Conservation (phyloP, 2,888 invertebrate species). For the Theretra japonica region DNA sequence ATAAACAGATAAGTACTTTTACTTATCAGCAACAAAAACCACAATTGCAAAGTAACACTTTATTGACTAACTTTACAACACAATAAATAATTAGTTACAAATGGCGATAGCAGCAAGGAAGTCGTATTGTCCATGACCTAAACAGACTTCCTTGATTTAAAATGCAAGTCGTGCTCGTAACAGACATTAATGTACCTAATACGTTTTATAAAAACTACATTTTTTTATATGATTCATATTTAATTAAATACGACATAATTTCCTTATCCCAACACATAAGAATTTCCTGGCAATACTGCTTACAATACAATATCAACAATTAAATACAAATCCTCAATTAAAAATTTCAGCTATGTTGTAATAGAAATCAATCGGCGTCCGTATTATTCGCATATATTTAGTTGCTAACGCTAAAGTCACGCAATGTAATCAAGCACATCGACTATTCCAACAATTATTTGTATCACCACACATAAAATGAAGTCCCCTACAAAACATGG, state of each 20-base stretch:
- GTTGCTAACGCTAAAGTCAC: not conserved
- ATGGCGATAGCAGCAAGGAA: not conserved
- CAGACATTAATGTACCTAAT: no score
- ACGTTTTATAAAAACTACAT: not conserved
- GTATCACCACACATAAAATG: no score
- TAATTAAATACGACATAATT: no score
- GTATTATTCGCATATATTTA: not conserved
- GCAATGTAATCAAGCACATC: not conserved
- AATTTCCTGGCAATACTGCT: no score
- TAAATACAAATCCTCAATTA: not conserved
- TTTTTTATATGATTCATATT: no score
- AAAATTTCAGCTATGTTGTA: not conserved
- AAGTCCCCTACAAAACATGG: no score
- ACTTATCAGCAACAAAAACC: not conserved
- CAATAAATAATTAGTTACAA: not conserved
- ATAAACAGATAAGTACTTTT: no score
- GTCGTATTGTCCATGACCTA: no score
- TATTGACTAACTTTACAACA: not conserved
- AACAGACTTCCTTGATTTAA: no score
- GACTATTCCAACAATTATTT: no score
- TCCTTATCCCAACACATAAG: no score
- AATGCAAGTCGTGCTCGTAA: no score
- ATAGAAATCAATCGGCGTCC: slow-evolving; percentile 6
- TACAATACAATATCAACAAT: not conserved
- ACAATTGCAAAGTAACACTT: not conserved